Conservation (phyloP, 92 coral and sea anemone species). For the Diadumene lineata region DNA sequence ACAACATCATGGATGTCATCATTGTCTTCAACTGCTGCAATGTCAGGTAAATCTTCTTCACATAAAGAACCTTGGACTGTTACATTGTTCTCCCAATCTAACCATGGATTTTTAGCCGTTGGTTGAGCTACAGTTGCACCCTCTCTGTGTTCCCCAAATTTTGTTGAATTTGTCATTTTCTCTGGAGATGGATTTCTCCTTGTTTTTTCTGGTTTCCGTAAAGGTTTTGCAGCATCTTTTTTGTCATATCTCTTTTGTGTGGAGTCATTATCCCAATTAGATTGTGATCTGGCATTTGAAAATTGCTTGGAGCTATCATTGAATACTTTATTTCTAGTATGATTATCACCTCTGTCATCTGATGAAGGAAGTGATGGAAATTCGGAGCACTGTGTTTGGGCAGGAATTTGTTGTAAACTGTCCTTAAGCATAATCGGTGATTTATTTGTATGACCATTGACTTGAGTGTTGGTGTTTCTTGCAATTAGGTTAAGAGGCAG, state of each 20-base stretch:
- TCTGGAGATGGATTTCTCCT: constrained; percentile 16
- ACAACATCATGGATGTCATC: constrained; percentile 80
- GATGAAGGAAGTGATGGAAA: not conserved
- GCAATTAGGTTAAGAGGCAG: constrained; percentile 20
- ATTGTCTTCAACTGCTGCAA: constrained; percentile 74
- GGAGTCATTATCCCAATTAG: not conserved
- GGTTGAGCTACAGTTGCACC: not conserved
- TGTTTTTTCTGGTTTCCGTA: constrained; percentile 41
- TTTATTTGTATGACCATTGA: not conserved
- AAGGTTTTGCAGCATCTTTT: constrained; percentile 22
- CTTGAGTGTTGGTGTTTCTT: not conserved
- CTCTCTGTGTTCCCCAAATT: not conserved
- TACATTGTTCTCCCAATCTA: constrained; percentile 78
- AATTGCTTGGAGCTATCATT: not conserved
- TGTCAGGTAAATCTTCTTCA: constrained; percentile 65
- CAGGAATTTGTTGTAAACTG: not conserved
- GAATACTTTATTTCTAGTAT: not conserved
- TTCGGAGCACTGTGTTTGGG: not conserved
- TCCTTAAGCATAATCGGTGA: not conserved
- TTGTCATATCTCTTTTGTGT: constrained; percentile 8
- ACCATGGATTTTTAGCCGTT: constrained; percentile 43
- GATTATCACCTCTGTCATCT: not conserved
- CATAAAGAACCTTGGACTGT: constrained; percentile 48
- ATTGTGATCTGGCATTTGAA: not conserved
- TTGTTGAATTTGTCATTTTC: not conserved